Evolutionary conservation across 2,797 vertebrate genomes (phyloP), one percentile per base, ranked within the genome.

Genomic region (Paratrypauchen microcephalus): DNA sequence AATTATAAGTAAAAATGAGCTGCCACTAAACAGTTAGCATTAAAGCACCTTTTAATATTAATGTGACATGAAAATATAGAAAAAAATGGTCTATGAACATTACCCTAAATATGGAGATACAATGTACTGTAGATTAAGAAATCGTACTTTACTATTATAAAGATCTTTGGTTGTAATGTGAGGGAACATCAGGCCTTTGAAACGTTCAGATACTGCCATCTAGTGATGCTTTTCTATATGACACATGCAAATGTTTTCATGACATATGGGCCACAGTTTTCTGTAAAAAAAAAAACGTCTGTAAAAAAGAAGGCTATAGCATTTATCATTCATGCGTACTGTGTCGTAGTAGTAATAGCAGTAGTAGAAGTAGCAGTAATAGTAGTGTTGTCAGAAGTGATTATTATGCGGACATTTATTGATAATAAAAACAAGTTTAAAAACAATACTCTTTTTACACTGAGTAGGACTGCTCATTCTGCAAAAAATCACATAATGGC

Each of bases 151-250:
- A 21, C 52, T 5, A 12, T 8, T 11, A 23, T 24, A 12, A 21
- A 55, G 4, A 23, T 23, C 4, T 12, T 23, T 54, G 15, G 13
- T 1, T 16, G n/a, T 23, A 11, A 28, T 15, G 15, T 16, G 12
- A 57, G 13, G 24, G 18, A 56, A 5, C 26, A 28, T 50, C 3
- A 11, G 5, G 9, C 26, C 1, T 5, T 15, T 75, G 9, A 73
- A 13, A 50, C 66, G 21, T 61, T 78, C 54, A 68, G 70, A 78
- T 2, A 39, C 73, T 87, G 77, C 77, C 88, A 90, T 83, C 91
- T 85, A 76, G 86, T 81, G 88, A 66, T 0, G 0, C 0, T 57
- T 1, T 41, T 1, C 0, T 0, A 52, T 23, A 64, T 50, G 19
- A 21, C 87, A 63, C 19, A 5, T 45, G 12, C 16, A 15, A 45